Conservation (phyloP, 1,140 invertebrate species). For the Caenorhabditis elegans region DNA sequence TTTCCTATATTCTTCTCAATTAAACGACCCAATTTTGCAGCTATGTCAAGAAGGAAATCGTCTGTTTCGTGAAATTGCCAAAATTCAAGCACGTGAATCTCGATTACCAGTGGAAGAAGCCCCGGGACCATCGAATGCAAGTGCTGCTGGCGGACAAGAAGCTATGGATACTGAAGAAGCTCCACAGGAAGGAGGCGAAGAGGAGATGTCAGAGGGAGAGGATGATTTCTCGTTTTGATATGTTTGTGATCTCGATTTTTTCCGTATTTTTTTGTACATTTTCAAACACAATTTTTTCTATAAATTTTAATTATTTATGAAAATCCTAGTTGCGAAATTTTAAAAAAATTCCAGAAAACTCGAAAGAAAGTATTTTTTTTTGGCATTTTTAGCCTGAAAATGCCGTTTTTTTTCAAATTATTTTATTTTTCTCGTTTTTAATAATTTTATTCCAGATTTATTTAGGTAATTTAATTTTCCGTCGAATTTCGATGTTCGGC, state of each 20-base stretch:
- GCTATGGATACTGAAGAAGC: no score
- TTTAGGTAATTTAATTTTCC: no score
- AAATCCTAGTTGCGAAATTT: no score
- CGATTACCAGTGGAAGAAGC: neutral
- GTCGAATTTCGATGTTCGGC: no score
- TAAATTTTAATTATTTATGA: neutral
- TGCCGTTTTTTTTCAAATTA: no score
- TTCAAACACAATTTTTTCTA: neutral
- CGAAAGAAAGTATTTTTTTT: no score
- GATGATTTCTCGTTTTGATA: neutral
- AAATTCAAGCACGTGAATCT: neutral
- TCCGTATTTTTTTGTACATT: neutral
- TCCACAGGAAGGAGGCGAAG: no score
- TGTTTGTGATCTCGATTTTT: neutral
- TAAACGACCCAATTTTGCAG: neutral
- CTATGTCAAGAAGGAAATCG: constrained; percentile 29
- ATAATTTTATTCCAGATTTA: no score
- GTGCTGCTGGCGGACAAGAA: neutral
- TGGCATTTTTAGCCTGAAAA: no score
- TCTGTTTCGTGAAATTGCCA: constrained; percentile 29
- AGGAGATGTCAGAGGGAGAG: constrained; percentile 2
- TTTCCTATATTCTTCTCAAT: no score
- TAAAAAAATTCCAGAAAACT: no score
- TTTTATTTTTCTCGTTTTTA: no score
- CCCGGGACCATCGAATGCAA: neutral